Evolutionary conservation across 2,888 invertebrate species (phyloP).

Genomic region (Tinea trinotella): DNA sequence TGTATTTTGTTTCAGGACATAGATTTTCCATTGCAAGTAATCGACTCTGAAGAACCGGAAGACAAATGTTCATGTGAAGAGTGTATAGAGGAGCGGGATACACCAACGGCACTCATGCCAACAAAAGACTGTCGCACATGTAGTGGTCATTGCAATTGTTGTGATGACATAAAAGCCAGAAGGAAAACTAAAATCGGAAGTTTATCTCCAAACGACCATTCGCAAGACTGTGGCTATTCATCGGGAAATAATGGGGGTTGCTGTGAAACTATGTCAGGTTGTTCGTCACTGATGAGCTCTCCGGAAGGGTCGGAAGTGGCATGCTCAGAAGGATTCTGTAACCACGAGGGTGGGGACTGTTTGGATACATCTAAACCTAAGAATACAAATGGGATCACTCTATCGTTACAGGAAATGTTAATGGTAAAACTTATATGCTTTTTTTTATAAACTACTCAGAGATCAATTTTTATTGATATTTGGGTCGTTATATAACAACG

Average conservation of each 20-base stretch:
- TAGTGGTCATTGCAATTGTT: slow-evolving; percentile 54
- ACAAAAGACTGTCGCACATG: slow-evolving; percentile 48
- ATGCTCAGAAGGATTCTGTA: slow-evolving; percentile 91
- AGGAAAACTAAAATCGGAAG: slow-evolving; percentile 67
- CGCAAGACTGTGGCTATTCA: slow-evolving; percentile 90
- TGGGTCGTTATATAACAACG: too few relatives aligned
- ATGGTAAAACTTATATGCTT: slow-evolving; percentile 75
- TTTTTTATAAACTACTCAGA: too few relatives aligned
- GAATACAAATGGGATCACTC: slow-evolving; percentile 63
- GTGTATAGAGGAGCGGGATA: slow-evolving; percentile 58
- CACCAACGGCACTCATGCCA: slow-evolving; percentile 53
- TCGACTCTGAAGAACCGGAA: slow-evolving; percentile 62
- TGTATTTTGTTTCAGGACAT: too few relatives aligned
- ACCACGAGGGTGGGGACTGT: slow-evolving; percentile 76
- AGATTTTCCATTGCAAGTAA: slow-evolving; percentile 41
- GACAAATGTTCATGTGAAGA: slow-evolving; percentile 66
- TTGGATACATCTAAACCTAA: slow-evolving; percentile 52
- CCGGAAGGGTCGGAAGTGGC: slow-evolving; percentile 93
- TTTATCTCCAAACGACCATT: slow-evolving; percentile 77
- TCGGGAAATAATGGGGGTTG: slow-evolving; percentile 78
- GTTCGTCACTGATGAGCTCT: slow-evolving; percentile 86
- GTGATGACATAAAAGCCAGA: slow-evolving; percentile 58
- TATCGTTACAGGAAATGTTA: slow-evolving; percentile 83
- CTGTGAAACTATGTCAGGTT: slow-evolving; percentile 77
- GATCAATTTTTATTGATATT: too few relatives aligned